phyloP scores from a whole-genome alignment of 2,797 vertebrate species.

The Erethizon dorsatum region DNA sequence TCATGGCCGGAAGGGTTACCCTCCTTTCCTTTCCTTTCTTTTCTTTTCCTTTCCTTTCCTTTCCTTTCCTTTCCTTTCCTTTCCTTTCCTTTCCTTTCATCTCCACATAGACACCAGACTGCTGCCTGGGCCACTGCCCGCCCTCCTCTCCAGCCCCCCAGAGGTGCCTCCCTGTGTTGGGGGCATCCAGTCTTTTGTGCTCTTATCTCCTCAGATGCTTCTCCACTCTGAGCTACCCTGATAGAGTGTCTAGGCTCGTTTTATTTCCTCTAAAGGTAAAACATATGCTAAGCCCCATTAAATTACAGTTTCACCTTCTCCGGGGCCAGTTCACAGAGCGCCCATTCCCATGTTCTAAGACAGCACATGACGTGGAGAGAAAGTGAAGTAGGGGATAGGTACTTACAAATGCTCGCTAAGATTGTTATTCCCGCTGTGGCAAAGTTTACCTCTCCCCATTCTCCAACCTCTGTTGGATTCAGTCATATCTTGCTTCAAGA shows the following conservation, averaged over 20 bases:
- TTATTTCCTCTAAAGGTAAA: background rate
- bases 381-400: background rate
- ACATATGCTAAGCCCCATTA: background rate
- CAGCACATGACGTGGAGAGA: background rate
- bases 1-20: background rate
- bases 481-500: background rate
- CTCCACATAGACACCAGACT: rapidly evolving
- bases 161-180: background rate
- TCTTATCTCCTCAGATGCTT: background rate
- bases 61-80: no score
- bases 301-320: background rate
- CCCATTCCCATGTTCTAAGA: background rate
- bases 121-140: background rate
- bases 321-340: background rate
- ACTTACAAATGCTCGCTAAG: background rate
- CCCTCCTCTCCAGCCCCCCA: background rate
- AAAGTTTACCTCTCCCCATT: background rate
- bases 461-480: background rate
- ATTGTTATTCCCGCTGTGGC: background rate
- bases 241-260: background rate
- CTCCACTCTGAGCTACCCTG: background rate
- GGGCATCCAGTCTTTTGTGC: background rate
- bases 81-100: background rate
- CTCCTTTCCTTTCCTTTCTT: no score
- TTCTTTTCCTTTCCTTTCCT: no score